phyloP scores from a whole-genome alignment of 2,797 vertebrate genomes.

The Smutsia gigantea region DNA sequence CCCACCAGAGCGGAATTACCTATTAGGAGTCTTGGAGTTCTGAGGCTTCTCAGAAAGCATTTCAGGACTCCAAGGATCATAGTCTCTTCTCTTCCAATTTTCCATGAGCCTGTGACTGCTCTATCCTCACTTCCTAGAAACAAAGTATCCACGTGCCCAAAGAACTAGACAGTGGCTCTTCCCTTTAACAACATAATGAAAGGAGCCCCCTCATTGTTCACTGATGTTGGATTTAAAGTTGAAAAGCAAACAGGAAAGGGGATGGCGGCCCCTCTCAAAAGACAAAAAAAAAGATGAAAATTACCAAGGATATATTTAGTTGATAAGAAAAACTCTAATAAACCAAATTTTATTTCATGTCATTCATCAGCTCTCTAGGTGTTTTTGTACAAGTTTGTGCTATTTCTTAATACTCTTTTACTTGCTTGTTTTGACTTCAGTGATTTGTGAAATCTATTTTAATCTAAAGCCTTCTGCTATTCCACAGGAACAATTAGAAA shows the following conservation, averaged over 20 bases:
- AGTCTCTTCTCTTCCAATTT: background rate
- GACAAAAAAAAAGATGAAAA: background rate
- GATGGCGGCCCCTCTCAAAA: background rate
- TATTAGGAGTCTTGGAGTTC: background rate
- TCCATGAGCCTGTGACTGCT: background rate
- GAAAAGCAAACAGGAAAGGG: background rate
- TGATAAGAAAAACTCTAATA: background rate
- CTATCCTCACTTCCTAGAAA: background rate
- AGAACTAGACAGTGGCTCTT: background rate
- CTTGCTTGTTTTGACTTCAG: constrained; percentile 29
- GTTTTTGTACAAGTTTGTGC: background rate
- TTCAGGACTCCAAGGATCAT: background rate
- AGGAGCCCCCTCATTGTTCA: background rate
- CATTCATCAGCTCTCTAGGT: background rate
- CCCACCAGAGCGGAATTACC: background rate
- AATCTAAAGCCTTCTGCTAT: background rate
- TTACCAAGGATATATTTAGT: background rate
- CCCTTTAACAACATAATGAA: background rate
- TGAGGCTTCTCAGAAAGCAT: background rate
- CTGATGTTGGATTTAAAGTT: background rate
- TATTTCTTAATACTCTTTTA: background rate
- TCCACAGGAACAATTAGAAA: background rate
- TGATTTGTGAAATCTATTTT: constrained; percentile 12
- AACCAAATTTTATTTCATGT: background rate
- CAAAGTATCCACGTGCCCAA: background rate